Base-by-base conservation (phyloP, 2,113 vertebrate species). In the Misgurnus mizolepis region DNA sequence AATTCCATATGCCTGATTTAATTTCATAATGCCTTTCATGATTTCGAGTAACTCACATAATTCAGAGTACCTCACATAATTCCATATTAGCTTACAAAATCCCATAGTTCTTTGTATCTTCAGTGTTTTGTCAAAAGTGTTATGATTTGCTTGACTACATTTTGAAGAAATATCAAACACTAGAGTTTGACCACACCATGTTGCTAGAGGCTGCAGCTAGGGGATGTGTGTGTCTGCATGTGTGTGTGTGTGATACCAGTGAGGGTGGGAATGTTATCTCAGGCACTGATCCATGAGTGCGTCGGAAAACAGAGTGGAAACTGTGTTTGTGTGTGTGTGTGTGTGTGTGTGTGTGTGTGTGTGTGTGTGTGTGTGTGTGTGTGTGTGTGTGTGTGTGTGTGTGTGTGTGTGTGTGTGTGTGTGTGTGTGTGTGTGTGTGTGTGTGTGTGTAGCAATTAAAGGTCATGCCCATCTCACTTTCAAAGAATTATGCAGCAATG, bases 201-300 rank as follows among this genome's bases (percentile, higher is more conserved):
- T 60, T 27, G 56, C 40, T 61, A 22, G 56, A 60, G 71, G 56
- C 71, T 61, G 60, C 55, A 60, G 39, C 4, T 22, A 5, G 41
- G n/a, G 4, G 3, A 12, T 27, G 49, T 58, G 14, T 55, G 39
- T 69, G 53, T 17, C 0, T 75, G 66, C 15, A 5, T 79, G 67
- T n/a, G 27, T 40, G 9, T 73, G 39, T 73, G 71, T 74, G 41
- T 45, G 58, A 50, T 15, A 64, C 73, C 18, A 75, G 10, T 22
- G 7, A 75, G 18, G 73, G 73, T 75, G 58, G 60, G 43, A 75
- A 50, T 75, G 73, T 75, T 75, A 64, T 75, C 22, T 75, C 58
- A 75, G 47, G 73, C 73, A 64, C 43, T 75, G 58, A 75, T 75
- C 73, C 73, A 75, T 75, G 58, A 75, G 41, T 75, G 61, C 64